A percentile compares a stretch with the other conserved stretches of the same genome.
Conservation (phyloP, 2,797 vertebrate species). For the Spea hammondii region DNA sequence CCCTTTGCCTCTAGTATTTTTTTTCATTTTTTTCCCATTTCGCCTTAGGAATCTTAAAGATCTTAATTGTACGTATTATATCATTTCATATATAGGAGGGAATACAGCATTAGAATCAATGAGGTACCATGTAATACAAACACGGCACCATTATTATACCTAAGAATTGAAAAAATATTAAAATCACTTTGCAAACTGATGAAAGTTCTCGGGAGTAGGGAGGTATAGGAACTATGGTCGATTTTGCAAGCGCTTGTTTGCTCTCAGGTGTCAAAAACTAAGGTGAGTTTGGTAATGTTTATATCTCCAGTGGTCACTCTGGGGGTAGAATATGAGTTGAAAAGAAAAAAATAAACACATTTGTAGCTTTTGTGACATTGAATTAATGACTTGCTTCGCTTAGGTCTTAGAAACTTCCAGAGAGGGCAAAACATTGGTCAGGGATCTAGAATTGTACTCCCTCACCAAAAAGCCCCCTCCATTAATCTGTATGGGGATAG, state of each 20-base stretch:
- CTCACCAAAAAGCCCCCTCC: not conserved
- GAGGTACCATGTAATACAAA: too few species aligned
- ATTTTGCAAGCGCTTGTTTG: conserved; percentile 9
- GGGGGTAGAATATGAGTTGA: not conserved
- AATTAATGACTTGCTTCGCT: conserved; percentile 10
- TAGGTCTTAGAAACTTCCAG: conserved; percentile 24
- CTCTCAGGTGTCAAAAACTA: conserved; percentile 8
- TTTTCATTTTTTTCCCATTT: too few species aligned
- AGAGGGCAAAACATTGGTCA: not conserved
- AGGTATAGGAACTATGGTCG: not conserved
- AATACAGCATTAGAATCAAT: too few species aligned
- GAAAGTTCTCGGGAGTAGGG: too few species aligned
- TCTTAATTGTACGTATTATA: too few species aligned
- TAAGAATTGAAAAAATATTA: too few species aligned
- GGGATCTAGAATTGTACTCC: not conserved
- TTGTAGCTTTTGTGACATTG: conserved; percentile 3
- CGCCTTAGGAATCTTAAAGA: too few species aligned
- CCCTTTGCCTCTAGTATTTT: too few species aligned
- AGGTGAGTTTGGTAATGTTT: conserved; percentile 4
- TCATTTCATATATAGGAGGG: too few species aligned
- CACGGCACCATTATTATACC: too few species aligned
- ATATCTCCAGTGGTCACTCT: not conserved
- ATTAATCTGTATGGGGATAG: conserved; percentile 22
- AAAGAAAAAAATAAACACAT: not conserved
- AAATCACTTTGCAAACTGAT: too few species aligned